Base-by-base conservation (phyloP, 2,113 vertebrate species). In the Rhabdomys dilectus region DNA sequence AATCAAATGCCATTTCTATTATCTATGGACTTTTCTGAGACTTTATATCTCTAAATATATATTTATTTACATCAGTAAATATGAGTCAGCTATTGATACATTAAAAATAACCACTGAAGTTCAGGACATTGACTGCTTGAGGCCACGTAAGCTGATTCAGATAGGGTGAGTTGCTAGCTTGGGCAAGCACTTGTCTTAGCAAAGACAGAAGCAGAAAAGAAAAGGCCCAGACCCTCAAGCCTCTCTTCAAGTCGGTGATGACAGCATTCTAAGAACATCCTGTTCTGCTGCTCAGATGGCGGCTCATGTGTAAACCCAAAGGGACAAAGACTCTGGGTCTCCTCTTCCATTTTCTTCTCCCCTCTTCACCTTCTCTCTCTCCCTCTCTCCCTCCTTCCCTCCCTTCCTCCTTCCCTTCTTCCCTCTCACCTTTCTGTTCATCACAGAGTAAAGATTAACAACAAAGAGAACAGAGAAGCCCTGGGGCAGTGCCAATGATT, bases 1-100 rank as follows among this genome's bases (percentile, higher is more conserved):
- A 85, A 72, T 85, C 48, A 94, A 48, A 62, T 87, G 39, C 8
- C 3, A 81, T 72, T 92, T 95, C 36, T 94, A 12, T 85, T 56
- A 56, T 80, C 39, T 92, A 5, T 75, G 87, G 48, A 58, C 16
- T 88, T 94, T 31, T 39, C 60, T 95, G 26, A 92, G 34, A 91
- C 93, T 94, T 88, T 90, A 26, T 68, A 19, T 88, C 26, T 92
- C 68, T 62, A 24, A 9, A 24, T 29, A 64, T 64, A 64, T 29
- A 62, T 62, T 5, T 62, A 62, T 62, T 6, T 62, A 85, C 45
- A 45, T 92, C 21, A 89, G 34, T 87, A 89, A 68, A 7, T 85
- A 42, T 51, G 11, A 64, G 24, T 51, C 87, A 80, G 51, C 58
- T 81, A 19, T 8, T 72, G 64, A 66, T 60, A 31, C 34, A 5